Percentiles rank a stretch among this genome's conserved stretches.
phyloP scores from a whole-genome alignment of 1,140 invertebrate genomes.

The Trypoxylus dichotomus region DNA sequence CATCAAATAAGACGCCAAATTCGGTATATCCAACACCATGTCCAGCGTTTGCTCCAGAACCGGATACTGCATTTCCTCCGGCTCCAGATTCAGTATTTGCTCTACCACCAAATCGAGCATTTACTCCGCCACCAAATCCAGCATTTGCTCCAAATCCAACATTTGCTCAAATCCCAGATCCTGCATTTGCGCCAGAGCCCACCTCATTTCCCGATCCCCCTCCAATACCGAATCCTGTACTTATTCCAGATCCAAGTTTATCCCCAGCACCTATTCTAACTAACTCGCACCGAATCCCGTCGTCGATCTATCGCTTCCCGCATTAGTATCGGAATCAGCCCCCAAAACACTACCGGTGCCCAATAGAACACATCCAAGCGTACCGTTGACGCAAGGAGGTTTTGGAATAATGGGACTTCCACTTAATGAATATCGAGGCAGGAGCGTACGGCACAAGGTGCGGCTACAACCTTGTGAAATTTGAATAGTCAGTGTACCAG shows the following conservation, averaged over 20 bases:
- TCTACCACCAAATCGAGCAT: not conserved
- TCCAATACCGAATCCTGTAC: slow-evolving; percentile 3
- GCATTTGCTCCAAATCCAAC: not conserved
- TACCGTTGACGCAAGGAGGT: not conserved
- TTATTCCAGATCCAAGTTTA: not conserved
- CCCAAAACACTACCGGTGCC: too few species aligned
- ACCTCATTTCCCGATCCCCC: not conserved
- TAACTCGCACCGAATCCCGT: not conserved
- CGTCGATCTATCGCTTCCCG: not conserved
- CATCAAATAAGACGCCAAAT: too few species aligned
- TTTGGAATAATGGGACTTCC: not conserved
- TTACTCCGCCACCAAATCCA: not conserved
- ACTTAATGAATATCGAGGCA: slow-evolving; percentile 13
- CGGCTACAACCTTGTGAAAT: slow-evolving; percentile 27
- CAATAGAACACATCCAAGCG: slow-evolving; percentile 8
- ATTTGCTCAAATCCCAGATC: not conserved
- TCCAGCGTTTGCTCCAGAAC: not conserved
- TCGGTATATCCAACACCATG: not conserved
- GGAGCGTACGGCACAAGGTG: slow-evolving; percentile 15
- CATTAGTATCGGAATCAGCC: not conserved
- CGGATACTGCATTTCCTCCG: not conserved
- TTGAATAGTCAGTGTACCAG: not conserved
- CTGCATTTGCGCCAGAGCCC: not conserved
- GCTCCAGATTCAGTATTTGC: not conserved
- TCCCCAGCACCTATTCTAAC: slow-evolving; percentile 22